phyloP scores from a whole-genome alignment of 2,797 vertebrate species.

The Buphagus erythrorhynchus region DNA sequence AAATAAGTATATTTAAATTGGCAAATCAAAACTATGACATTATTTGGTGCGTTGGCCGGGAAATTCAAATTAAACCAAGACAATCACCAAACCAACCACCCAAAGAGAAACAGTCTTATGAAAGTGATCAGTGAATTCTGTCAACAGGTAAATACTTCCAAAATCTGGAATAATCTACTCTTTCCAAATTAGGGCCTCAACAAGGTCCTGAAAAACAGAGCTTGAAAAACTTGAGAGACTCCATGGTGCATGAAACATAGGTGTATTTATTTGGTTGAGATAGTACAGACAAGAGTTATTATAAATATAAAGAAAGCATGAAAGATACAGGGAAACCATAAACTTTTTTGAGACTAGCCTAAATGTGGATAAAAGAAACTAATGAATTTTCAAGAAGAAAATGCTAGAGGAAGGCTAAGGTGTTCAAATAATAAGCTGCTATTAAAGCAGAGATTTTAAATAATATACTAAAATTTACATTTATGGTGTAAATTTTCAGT shows the following conservation, averaged over 20 bases:
- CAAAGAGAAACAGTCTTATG: neutral
- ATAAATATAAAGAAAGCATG: neutral
- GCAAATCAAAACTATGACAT: too few species aligned
- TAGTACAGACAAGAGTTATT: neutral
- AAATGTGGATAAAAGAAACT: neutral
- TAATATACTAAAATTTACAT: neutral
- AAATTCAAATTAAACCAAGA: too few species aligned
- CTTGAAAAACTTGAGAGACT: neutral
- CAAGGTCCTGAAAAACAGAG: neutral
- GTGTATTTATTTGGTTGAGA: neutral
- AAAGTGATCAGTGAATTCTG: neutral
- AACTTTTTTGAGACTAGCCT: neutral
- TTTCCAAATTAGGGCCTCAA: neutral
- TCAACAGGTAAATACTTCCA: neutral
- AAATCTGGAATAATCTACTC: neutral
- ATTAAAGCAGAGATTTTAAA: neutral
- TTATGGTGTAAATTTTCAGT: neutral
- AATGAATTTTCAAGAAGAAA: neutral
- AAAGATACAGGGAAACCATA: neutral
- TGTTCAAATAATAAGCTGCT: neutral
- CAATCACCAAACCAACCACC: fast-evolving
- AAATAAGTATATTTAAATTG: too few species aligned
- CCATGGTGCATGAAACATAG: neutral
- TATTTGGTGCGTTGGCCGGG: too few species aligned
- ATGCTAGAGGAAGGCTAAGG: neutral